These are phyloP conservation scores for Macrobrachium nipponense DNA, from an alignment of 1,140 invertebrate species.

Conservation along the genomic window DNA sequence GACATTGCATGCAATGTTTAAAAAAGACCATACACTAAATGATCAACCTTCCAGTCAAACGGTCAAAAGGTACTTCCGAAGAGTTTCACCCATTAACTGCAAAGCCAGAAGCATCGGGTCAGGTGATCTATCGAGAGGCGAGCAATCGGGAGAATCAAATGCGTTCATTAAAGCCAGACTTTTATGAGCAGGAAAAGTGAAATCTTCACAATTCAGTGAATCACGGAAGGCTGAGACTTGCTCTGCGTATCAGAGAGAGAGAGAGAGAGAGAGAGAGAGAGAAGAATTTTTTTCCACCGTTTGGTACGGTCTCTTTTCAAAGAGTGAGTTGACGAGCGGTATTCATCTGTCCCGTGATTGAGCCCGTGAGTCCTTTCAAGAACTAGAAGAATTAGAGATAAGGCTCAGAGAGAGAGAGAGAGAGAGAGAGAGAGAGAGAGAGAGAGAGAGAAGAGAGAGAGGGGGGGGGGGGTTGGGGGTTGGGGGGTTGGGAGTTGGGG, in stretches of 20 bases:
- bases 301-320: constrained; percentile 46
- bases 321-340: constrained; percentile 52
- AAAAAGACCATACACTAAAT: too few species aligned
- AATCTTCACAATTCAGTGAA: too few species aligned
- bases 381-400: background rate
- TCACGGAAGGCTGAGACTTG: too few species aligned
- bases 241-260: too few species aligned
- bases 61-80: too few species aligned
- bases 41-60: too few species aligned
- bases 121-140: too few species aligned
- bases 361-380: constrained; percentile 54
- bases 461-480: background rate
- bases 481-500: background rate
- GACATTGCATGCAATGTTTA: too few species aligned
- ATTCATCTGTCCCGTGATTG: constrained; percentile 34
- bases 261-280: background rate
- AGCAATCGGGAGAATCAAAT: too few species aligned
- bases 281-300: background rate
- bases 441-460: background rate
- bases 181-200: background rate
- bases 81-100: too few species aligned
- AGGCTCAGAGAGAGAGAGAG: constrained; percentile 19
- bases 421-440: constrained; percentile 6
- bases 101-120: too few species aligned
- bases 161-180: too few species aligned